Conservation (phyloP, 1,140 invertebrate species). For the Meloidogyne chitwoodi region DNA sequence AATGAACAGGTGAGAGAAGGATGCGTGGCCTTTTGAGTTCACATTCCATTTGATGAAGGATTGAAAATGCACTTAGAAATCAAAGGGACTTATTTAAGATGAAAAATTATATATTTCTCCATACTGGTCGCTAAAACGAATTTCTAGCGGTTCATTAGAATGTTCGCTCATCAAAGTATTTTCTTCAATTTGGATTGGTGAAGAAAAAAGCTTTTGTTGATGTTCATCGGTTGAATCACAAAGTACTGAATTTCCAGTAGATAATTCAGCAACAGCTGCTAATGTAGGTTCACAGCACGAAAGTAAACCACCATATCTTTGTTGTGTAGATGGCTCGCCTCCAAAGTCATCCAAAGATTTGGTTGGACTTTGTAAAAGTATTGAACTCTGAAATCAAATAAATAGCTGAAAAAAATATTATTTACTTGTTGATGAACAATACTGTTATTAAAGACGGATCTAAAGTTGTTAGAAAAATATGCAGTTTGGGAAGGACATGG, state of each 20-base stretch:
- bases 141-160: constrained; percentile 12
- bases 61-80: constrained; percentile 2
- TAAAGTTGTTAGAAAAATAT: neutral
- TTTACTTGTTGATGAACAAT: neutral
- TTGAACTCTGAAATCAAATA: neutral
- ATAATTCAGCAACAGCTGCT: neutral
- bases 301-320: neutral
- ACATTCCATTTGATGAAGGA: constrained; percentile 14
- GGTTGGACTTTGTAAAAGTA: neutral
- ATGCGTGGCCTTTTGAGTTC: constrained; percentile 1
- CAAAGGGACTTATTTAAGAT: neutral
- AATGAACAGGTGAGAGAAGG: constrained; percentile 3
- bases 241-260: neutral
- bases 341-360: neutral
- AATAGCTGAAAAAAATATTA: neutral
- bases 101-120: neutral
- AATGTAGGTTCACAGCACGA: neutral
- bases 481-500: neutral
- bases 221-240: neutral
- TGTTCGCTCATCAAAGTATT: constrained; percentile 18
- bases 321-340: neutral
- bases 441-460: neutral
- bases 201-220: neutral
- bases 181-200: neutral
- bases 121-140: constrained; percentile 1